These are phyloP conservation scores for Lepidochitona cinerea DNA, from an alignment of 2,888 invertebrate species.

Conservation along the genomic window DNA sequence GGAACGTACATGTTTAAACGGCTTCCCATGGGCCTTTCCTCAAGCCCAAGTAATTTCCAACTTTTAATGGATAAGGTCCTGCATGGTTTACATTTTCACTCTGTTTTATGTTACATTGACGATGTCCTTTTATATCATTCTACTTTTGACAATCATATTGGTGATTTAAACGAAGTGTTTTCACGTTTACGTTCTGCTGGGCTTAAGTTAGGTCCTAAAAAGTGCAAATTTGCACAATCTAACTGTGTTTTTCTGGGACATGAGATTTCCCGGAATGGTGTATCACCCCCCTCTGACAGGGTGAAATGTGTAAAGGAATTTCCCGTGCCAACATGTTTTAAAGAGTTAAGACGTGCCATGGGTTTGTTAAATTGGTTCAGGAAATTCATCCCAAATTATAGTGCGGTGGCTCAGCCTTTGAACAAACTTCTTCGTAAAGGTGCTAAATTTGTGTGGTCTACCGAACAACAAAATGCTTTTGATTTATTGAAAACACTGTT, in stretches of 20 bases:
- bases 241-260: not conserved
- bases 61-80: slow-evolving; percentile 7
- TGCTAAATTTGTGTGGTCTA: slow-evolving; percentile 6
- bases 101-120: slow-evolving; percentile 12
- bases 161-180: not conserved
- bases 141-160: slow-evolving; percentile 13
- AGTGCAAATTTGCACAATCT: slow-evolving; percentile 6
- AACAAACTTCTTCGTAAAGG: not conserved
- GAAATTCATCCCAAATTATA: slow-evolving; percentile 11
- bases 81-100: slow-evolving; percentile 5
- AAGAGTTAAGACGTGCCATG: slow-evolving; percentile 1
- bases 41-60: slow-evolving; percentile 5
- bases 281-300: no score
- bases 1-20: slow-evolving; percentile 11
- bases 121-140: slow-evolving; percentile 3
- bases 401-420: slow-evolving; percentile 2
- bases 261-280: slow-evolving; percentile 5
- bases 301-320: not conserved
- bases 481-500: not conserved
- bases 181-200: not conserved
- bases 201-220: not conserved
- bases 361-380: no score
- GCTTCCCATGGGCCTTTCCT: not conserved
- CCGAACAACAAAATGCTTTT: slow-evolving; percentile 5
- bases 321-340: not conserved